A percentile compares a stretch with the other conserved stretches of the same genome.
These are phyloP conservation scores for Actinernus sp. DNA, from an alignment of 92 coral and sea anemone species.

Conservation along the genomic window DNA sequence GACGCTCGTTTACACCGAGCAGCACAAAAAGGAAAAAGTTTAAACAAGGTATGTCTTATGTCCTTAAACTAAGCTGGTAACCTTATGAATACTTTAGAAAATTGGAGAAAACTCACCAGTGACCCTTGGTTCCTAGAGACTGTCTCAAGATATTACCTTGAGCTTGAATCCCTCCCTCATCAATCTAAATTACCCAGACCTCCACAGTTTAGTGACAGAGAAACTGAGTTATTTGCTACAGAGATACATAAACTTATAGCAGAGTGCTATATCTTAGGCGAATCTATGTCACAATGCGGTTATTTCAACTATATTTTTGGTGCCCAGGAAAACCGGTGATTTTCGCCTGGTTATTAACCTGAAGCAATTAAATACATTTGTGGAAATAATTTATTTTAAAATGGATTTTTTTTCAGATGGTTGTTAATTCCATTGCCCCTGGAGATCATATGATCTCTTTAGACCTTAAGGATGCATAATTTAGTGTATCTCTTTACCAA, in stretches of 20 bases:
- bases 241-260: too few relatives aligned
- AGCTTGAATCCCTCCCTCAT: not conserved
- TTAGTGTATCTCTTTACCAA: conserved; percentile 36
- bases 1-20: not conserved
- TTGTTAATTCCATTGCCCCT: conserved; percentile 9
- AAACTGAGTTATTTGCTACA: too few relatives aligned
- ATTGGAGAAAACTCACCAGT: conserved; percentile 1
- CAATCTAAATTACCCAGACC: not conserved
- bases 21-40: not conserved
- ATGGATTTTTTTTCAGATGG: too few relatives aligned
- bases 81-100: not conserved
- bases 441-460: conserved; percentile 39
- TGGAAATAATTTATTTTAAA: too few relatives aligned
- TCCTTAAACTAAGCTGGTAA: not conserved
- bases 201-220: too few relatives aligned
- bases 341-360: too few relatives aligned
- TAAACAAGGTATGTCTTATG: not conserved
- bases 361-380: too few relatives aligned
- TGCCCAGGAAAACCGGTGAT: too few relatives aligned
- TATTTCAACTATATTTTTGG: too few relatives aligned
- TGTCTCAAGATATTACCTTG: not conserved
- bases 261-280: too few relatives aligned
- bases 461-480: conserved; percentile 51
- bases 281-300: too few relatives aligned
- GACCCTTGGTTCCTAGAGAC: not conserved